Evolutionary conservation across 2,888 invertebrate species (phyloP).

Genomic region (Ceramica pisi): DNA sequence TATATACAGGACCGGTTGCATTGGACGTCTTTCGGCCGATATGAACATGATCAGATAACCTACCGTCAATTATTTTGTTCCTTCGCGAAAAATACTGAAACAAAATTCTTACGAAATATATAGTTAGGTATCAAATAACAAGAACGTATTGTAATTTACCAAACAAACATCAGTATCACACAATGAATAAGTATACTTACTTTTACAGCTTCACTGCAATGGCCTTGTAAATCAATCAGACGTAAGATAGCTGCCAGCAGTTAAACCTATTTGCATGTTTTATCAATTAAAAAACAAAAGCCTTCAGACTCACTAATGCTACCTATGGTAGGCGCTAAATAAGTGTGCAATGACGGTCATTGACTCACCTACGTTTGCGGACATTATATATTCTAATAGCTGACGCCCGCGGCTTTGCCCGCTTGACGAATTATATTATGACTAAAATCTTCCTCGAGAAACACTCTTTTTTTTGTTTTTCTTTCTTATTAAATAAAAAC

Average conservation of each 20-base stretch:
- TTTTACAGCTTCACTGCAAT: slow-evolving; percentile 4
- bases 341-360: too few relatives aligned
- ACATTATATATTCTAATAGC: too few relatives aligned
- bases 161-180: neutral
- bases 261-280: slow-evolving; percentile 18
- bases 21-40: too few relatives aligned
- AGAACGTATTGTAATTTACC: slow-evolving; percentile 2
- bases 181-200: neutral
- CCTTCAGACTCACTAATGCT: neutral
- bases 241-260: neutral
- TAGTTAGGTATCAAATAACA: neutral
- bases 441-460: too few relatives aligned
- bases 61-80: neutral
- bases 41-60: too few relatives aligned
- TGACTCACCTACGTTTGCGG: too few relatives aligned
- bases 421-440: too few relatives aligned
- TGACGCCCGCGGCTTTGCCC: too few relatives aligned
- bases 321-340: neutral
- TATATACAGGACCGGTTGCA: too few relatives aligned
- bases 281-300: slow-evolving; percentile 14
- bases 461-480: too few relatives aligned
- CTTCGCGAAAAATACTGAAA: neutral
- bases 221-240: slow-evolving; percentile 28
- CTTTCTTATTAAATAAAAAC: too few relatives aligned
- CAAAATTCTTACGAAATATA: neutral